Evolutionary conservation across 2,113 vertebrate genomes (phyloP), one percentile per base, ranked within the genome.

Genomic region (Microtus oregoni): DNA sequence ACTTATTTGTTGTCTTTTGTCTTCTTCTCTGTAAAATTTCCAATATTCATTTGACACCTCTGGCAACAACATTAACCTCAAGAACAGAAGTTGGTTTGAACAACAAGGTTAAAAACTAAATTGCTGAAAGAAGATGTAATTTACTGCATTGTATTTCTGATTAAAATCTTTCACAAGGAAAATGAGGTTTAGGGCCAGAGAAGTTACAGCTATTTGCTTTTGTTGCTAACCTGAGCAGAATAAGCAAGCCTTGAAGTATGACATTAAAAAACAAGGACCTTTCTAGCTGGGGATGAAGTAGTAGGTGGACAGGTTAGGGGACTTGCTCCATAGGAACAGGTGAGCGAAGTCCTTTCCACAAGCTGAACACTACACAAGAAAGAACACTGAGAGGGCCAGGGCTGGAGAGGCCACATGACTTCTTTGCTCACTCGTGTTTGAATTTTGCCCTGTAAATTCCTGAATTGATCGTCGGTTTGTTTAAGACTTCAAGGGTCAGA

Each of bases 121-220:
- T 97, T 97, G 95, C 95, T 96, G 96, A 95, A 97, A 97, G 97
- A 98, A 98, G 94, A 97, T 96, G 97, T 93, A 98, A 98, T 98
- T 98, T 98, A 98, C 95, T 97, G 86, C 94, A 98, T 91, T 97
- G 97, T 97, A 93, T 97, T 98, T 98, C 96, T 98, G 98, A 98
- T 98, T 97, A 98, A 98, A 98, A 98, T 97, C 96, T 98, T 98
- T 97, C 91, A 7, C 97, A 96, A 97, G 94, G 97, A 97, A 98
- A 98, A 98, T 94, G 96, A 98, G 94, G 96, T 96, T 97, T 81
- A 94, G 94, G 97, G 95, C 94, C 96, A 73, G 44, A 63, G 88
- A 98, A 92, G 97, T 96, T 97, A 95, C 32, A 97, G 94, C 97
- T 50, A 26, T 97, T 98, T 97, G 93, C 95, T 97, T 97, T 97